A percentile compares a stretch with the other conserved stretches of the same genome.
Conservation (phyloP, 23 tunicate species). For the Trididemnum clinides region DNA sequence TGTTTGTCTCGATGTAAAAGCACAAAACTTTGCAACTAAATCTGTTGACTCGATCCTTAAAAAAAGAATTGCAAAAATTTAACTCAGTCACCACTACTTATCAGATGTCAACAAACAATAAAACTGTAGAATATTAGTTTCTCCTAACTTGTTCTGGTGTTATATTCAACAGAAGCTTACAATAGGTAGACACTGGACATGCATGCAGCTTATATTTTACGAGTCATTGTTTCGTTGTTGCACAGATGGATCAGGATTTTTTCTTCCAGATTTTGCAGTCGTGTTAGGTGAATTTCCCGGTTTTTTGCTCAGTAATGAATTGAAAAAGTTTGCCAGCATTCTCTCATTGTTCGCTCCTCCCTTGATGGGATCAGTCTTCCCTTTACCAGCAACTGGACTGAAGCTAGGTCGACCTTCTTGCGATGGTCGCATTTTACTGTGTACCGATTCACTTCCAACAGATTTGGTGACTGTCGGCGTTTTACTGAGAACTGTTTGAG, state of each 20-base stretch:
- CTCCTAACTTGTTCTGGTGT: no score
- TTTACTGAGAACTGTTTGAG: slow-evolving; percentile 48
- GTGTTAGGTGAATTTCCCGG: slow-evolving; percentile 28
- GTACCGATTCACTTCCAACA: slow-evolving; percentile 20
- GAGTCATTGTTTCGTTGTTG: no score
- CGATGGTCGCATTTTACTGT: not conserved
- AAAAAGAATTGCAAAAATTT: no score
- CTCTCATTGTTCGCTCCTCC: slow-evolving; percentile 80
- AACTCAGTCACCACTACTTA: no score
- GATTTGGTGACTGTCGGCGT: slow-evolving; percentile 31
- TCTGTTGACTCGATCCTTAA: no score
- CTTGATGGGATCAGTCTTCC: slow-evolving; percentile 50
- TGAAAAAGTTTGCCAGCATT: slow-evolving; percentile 98
- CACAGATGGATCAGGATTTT: not conserved
- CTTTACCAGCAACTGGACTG: slow-evolving; percentile 27
- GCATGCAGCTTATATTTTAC: not conserved
- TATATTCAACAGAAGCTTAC: no score
- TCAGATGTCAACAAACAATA: no score
- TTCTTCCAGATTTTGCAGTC: not conserved
- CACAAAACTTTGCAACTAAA: no score
- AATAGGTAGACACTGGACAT: no score
- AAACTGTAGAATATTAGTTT: no score
- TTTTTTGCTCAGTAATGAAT: slow-evolving; percentile 86
- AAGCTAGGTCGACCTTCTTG: slow-evolving; percentile 27
- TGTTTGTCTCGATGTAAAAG: no score